Base-by-base conservation (phyloP, 2,797 vertebrate genomes). In the Sebastiscus tertius region DNA sequence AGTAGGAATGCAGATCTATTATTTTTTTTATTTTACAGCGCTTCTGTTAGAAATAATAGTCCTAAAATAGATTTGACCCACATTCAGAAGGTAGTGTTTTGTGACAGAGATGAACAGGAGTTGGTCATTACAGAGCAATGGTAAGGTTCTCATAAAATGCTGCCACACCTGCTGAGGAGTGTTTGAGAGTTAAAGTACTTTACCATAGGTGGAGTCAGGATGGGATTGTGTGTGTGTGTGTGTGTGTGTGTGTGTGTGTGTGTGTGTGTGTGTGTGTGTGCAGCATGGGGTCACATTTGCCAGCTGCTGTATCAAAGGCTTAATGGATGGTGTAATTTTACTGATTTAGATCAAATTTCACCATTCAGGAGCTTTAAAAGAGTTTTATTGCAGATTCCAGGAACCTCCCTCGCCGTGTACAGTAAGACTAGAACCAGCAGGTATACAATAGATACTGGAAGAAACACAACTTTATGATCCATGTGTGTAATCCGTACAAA, bases 271-370 rank as follows among this genome's bases (percentile, higher is more conserved):
- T 49, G 77, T 36, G 42, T n/a, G 46, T 33, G 20, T 54, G 77
- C 27, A 46, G 26, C 69, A 39, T 36, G 3, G 24, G 72, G 69
- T 63, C 72, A 86, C 64, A 83, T 87, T 87, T 46, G 76, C 79
- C 87, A 92, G 81, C 83, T 82, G 91, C 78, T 77, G 52, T 81
- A 84, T 89, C 73, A 83, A 82, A 93, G 79, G 56, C 71, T 83
- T 69, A 75, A 86, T 70, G 68, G 68, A 88, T 80, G 72, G 75
- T 82, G 80, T 89, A 81, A 86, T 84, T 89, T 89, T 42, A 59
- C 81, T 58, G 75, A 88, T 87, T 90, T 70, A 68, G 58, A 86
- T 88, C 69, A 78, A 69, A 81, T 90, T 82, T 89, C 76, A 86
- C 70, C 80, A 5, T 78, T 82, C 20, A 69, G 70, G 75, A 81